Evolutionary conservation across 2,888 invertebrate genomes (phyloP), one percentile per base, ranked within the genome.

Genomic region (Tanaodytes sp.): DNA sequence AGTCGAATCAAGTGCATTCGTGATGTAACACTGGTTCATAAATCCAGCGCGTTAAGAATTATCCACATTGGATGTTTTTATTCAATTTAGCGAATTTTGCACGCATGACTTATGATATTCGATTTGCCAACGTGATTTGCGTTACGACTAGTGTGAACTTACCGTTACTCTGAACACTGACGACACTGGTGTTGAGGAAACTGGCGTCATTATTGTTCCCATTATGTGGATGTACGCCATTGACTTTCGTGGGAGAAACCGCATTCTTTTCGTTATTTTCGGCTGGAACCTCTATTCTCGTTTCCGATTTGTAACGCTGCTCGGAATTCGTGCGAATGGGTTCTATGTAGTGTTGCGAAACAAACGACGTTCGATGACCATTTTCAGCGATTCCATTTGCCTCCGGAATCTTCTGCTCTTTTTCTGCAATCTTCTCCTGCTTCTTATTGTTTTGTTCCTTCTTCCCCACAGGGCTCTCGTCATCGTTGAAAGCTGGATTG

Each of bases 151-250:
- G 14, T 4, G 15, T 30, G 37, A 42, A 63, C 64, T 55, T 69
- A 72, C 70, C 71, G 65, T 76, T 82, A 52, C 76, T 75, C 52
- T 81, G 82, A 54, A 80, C 76, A 72, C 82, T 84, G n/a, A 79
- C 75, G 31, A 78, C 76, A 57, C 80, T 84, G 33, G 79, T 82
- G 61, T 84, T 84, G 63, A 84, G 81, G 66, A 84, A 84, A 73
- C 84, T 83, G 52, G 80, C 81, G 42, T 84, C 84, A 61, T 84
- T 84, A 55, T 84, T 84, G 68, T 84, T 84, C 48, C 83, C 82
- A 63, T 83, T 84, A 49, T 49, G 65, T 23, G 80, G 80, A 64
- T 83, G 77, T 37, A 83, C 74, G 20, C 83, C 84, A 73, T 83
- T 84, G 61, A 77, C 73, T 71, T 84, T 84, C 27, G 54, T 54